These are phyloP conservation scores for Vultur gryphus DNA, from an alignment of 2,797 vertebrate species.

Conservation along the genomic window DNA sequence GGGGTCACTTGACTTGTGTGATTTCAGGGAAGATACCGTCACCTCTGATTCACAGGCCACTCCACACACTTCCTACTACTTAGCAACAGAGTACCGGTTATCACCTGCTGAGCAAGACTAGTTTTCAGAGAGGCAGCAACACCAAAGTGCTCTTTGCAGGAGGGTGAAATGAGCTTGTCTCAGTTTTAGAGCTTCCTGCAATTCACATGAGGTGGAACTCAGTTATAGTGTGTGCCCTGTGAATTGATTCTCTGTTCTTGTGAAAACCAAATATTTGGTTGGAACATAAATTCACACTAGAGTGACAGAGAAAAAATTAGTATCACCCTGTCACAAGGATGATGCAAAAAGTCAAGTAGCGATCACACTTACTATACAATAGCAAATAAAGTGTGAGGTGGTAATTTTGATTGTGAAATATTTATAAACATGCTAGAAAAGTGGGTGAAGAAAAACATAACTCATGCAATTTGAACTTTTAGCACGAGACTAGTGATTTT, in stretches of 20 bases:
- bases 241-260: neutral
- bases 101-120: neutral
- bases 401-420: neutral
- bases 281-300: neutral
- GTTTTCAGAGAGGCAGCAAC: neutral
- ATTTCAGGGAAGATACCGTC: neutral
- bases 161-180: neutral
- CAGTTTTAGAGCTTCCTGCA: neutral
- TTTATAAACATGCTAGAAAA: neutral
- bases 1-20: neutral
- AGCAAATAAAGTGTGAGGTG: neutral
- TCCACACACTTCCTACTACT: neutral
- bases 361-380: neutral
- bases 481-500: neutral
- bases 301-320: neutral
- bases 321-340: neutral
- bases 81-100: neutral
- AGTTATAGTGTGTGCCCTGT: neutral
- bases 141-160: neutral
- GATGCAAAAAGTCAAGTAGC: neutral
- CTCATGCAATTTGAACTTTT: neutral
- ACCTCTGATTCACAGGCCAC: neutral
- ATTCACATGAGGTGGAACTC: fast-evolving
- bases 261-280: neutral
- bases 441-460: neutral